These are phyloP conservation scores for Tretioscincus oriximinensis DNA, from an alignment of 2,113 vertebrate genomes.

Conservation along the genomic window DNA sequence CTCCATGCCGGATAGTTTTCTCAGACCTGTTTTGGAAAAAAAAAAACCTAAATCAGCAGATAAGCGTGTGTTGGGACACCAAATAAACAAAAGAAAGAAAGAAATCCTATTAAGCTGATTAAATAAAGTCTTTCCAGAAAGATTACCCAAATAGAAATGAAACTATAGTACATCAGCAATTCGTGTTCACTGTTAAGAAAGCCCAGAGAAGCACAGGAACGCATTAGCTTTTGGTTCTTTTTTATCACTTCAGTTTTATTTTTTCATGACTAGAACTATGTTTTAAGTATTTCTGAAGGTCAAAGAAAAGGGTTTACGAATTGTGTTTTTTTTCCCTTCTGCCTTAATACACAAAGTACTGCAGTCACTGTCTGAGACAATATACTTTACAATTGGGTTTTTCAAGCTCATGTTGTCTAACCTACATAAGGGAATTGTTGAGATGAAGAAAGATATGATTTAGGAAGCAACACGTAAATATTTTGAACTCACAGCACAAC, in stretches of 20 bases:
- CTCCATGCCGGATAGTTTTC: no score
- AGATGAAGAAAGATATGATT: not conserved
- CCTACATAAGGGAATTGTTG: not conserved
- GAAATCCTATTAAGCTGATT: slow-evolving; percentile 17
- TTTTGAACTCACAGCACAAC: not conserved
- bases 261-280: not conserved
- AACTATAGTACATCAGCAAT: not conserved
- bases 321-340: not conserved
- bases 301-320: not conserved
- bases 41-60: no score
- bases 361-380: not conserved
- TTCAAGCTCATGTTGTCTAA: not conserved
- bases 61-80: not conserved
- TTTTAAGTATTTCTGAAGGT: not conserved
- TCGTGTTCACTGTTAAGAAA: slow-evolving; percentile 5
- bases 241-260: not conserved
- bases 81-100: not conserved
- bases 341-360: not conserved
- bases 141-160: not conserved
- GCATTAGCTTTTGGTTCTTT: not conserved
- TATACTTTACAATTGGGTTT: not conserved
- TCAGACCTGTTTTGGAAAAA: no score
- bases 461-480: not conserved
- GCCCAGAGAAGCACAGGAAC: not conserved
- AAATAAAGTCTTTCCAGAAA: slow-evolving; percentile 3